Evolutionary conservation across 2,888 invertebrate species (phyloP).

Genomic region (Eueremaeus valkanovi): DNA sequence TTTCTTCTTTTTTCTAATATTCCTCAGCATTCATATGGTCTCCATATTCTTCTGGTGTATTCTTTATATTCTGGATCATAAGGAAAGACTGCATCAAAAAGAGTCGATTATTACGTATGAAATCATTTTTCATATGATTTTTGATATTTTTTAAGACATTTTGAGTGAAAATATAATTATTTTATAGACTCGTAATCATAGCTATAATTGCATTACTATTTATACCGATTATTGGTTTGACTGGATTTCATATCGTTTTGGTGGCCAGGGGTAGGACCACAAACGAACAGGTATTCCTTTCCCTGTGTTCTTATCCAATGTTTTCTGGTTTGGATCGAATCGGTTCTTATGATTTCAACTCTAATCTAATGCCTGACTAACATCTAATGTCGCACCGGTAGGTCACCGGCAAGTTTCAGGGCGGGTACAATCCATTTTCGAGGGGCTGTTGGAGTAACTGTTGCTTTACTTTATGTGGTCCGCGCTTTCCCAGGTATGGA

Average conservation of each 20-base stretch:
- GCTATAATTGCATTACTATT: constrained; percentile 83
- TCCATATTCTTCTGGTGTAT: constrained; percentile 92
- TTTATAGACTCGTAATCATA: constrained; percentile 61
- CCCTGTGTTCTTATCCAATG: neutral
- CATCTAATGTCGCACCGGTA: too few species aligned
- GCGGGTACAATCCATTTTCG: constrained; percentile 97
- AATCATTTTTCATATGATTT: constrained; percentile 38
- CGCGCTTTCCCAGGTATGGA: constrained; percentile 94
- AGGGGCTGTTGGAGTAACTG: constrained; percentile 92
- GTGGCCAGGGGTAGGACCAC: constrained; percentile 95
- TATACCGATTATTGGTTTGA: constrained; percentile 94
- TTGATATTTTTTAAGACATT: neutral
- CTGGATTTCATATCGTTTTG: constrained; percentile 95
- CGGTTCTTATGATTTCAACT: neutral
- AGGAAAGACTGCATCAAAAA: constrained; percentile 71
- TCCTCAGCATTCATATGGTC: constrained; percentile 94
- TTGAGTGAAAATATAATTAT: neutral
- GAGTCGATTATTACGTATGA: constrained; percentile 63
- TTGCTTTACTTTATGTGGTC: constrained; percentile 90
- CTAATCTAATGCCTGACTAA: constrained; percentile 10
- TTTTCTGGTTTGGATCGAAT: neutral
- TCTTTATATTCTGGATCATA: constrained; percentile 81
- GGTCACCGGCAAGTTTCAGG: constrained; percentile 98
- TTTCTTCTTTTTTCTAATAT: constrained; percentile 97
- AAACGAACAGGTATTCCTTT: constrained; percentile 76